phyloP scores from a whole-genome alignment of 1,140 invertebrate genomes.

The Drosophila baimaii region DNA sequence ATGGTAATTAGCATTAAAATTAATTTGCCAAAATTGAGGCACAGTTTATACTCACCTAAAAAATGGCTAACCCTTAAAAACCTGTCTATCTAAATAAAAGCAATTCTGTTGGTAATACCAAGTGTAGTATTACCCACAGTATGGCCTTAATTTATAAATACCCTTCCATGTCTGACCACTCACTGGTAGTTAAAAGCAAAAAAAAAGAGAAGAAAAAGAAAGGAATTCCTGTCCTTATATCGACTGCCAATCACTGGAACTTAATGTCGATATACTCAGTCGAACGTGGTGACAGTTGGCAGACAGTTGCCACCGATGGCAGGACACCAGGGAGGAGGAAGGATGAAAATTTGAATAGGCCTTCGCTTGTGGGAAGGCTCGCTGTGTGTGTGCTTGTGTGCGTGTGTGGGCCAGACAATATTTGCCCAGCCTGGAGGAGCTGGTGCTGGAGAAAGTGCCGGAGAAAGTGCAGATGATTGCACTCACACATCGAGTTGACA shows the following conservation, averaged over 20 bases:
- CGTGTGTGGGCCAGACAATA: conserved; percentile 25
- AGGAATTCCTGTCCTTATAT: conserved; percentile 9
- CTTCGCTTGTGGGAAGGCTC: background rate
- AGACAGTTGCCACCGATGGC: background rate
- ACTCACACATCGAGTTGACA: conserved; percentile 43
- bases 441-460: background rate
- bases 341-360: conserved; percentile 38
- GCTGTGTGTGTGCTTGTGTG: too few species aligned
- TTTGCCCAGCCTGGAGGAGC: conserved; percentile 22
- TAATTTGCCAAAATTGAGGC: too few species aligned
- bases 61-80: too few species aligned
- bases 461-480: conserved; percentile 37
- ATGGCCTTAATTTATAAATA: background rate
- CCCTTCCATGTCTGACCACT: background rate
- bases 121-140: background rate
- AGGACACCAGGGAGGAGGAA: background rate
- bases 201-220: too few species aligned
- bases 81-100: too few species aligned
- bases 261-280: conserved; percentile 31
- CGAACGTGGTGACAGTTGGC: conserved; percentile 25
- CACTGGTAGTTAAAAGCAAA: background rate
- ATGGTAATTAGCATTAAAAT: too few species aligned
- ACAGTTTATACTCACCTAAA: background rate
- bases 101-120: too few species aligned
- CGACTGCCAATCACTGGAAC: conserved; percentile 24